Base-by-base conservation (phyloP, 2,113 vertebrate genomes). In the Eulemur rufifrons region DNA sequence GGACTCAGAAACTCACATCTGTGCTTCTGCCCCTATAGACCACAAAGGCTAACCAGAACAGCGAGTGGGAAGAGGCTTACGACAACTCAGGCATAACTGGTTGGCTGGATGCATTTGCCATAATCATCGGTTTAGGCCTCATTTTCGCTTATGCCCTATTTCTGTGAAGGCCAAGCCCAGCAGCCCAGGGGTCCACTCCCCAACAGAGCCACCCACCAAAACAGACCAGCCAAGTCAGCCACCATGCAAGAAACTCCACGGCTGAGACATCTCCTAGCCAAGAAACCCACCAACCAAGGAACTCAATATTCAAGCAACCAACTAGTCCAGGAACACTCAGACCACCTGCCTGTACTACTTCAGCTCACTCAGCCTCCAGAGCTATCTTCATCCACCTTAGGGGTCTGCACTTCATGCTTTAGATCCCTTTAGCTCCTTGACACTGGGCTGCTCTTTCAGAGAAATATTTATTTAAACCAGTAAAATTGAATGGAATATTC, bases 51-150 rank as follows among this genome's bases (percentile, higher is more conserved):
- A 97, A 98, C 76, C 0, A 20, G 39, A 17, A 25, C 0, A 97
- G 95, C 12, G 0, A 92, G 0, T 98, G 97, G 97, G 83, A 96
- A 54, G 39, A 71, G 0, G 97, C 97, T 76, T 97, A 98, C 25
- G 0, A 1, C 42, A 86, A 97, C 92, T 98, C 97, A 37, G 23
- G 42, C 21, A 54, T 73, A 83, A 77, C 96, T 42, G 86, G 84
- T 9, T 98, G 96, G 95, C 0, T 95, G n/a, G 27, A 52, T 71
- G 74, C 59, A 12, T 47, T 96, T 0, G 42, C 47, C 52, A 91
- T 97, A 52, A 20, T 98, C 63, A 17, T 50, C 0, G 78, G 93
- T 37, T 61, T 98, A 76, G 89, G 68, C 68, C 0, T 97, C 56
- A 11, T 97, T 84, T 98, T 97, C 39, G 2, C 0, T 32, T 20